A percentile compares a stretch with the other conserved stretches of the same genome.
Evolutionary conservation across 2,113 vertebrate genomes (phyloP).

Genomic region (Eonycteris spelaea): DNA sequence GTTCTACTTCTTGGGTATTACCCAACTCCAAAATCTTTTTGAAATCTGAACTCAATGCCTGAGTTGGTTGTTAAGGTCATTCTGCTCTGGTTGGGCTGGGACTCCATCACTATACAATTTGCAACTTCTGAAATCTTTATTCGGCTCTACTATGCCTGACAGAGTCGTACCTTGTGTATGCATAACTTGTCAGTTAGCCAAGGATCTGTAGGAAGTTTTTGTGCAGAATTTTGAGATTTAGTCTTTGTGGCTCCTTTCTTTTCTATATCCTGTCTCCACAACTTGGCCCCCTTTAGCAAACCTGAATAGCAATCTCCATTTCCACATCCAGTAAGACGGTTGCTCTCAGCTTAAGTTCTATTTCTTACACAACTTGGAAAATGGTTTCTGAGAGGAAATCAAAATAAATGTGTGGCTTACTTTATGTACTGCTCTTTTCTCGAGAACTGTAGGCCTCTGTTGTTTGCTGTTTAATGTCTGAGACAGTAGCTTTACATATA

Average conservation of each 20-base stretch:
- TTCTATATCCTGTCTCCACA: not conserved
- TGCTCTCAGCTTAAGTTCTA: not conserved
- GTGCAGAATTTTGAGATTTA: not conserved
- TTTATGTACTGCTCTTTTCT: not conserved
- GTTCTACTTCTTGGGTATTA: not conserved
- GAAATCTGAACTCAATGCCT: not conserved
- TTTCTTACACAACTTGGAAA: not conserved
- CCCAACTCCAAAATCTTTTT: not conserved
- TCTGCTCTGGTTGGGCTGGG: not conserved
- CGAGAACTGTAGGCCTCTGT: not conserved
- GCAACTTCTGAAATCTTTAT: not conserved
- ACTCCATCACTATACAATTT: not conserved
- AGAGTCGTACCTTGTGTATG: not conserved
- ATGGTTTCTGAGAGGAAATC: not conserved
- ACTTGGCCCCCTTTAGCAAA: not conserved
- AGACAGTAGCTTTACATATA: not conserved
- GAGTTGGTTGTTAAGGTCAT: not conserved
- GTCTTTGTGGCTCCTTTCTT: not conserved
- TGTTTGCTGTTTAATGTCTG: not conserved
- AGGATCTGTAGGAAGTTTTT: not conserved
- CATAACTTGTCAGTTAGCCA: not conserved
- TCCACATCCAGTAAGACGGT: not conserved
- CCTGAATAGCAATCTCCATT: not conserved
- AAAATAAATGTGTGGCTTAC: not conserved
- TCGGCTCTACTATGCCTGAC: not conserved